Evolutionary conservation across 2,113 vertebrate species (phyloP), one percentile per base, ranked within the genome.

Genomic region (Trematomus loennbergii): DNA sequence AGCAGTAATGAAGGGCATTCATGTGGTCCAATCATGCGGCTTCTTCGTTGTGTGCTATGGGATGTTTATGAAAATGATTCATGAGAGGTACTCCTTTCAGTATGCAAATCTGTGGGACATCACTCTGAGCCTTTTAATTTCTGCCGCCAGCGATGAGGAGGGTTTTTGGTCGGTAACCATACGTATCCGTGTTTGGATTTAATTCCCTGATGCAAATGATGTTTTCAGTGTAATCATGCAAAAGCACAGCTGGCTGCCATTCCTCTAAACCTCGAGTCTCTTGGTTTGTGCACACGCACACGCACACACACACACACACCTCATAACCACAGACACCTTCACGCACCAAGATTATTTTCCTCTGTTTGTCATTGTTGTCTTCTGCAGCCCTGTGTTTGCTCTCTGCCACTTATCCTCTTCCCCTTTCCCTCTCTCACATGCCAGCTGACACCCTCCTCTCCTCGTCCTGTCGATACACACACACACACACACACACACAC

Each of bases 161-260:
- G 50, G 43, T 78, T 74, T 68, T 82, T n/a, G 75, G 65, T 91
- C 17, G 67, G 69, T 69, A 87, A 87, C 88, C 83, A 83, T 57
- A 74, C 58, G 18, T 50, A 79, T 84, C 86, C 40, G 10, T 91
- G 91, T 93, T 94, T 92, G 88, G 87, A 82, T 91, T 92, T 82
- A 75, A 76, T 83, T 89, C 86, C 89, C 75, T 50, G 71, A 93
- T 94, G 91, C 92, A 94, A 93, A 95, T 94, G 3, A 88, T 89
- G 87, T 93, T 91, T 93, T 90, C 20, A 17, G 86, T 87, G 88
- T 91, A 83, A 91, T 91, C 91, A 91, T 93, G 94, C 92, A 93
- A 94, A 94, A 78, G 83, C 85, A 40, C 93, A 94, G 88, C 90
- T 94, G 92, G 87, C 86, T 89, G 71, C 69, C 78, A 78, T 90